phyloP scores from a whole-genome alignment of 1,140 invertebrate species.

The Amyelois transitella region DNA sequence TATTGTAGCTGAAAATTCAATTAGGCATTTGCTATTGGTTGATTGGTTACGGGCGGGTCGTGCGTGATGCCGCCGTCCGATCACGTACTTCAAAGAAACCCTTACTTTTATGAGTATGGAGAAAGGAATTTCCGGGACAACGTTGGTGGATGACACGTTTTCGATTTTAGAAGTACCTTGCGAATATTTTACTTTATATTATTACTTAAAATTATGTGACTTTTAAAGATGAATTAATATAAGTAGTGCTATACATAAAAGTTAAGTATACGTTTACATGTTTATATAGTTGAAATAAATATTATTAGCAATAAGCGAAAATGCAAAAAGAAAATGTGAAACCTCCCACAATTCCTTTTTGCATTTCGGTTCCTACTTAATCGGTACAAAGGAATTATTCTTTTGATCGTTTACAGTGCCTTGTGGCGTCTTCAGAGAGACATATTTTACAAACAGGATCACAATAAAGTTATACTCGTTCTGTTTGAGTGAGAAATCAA shows the following conservation, averaged over 20 bases:
- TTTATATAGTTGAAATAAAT: too few species aligned
- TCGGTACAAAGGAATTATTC: background rate
- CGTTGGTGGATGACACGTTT: too few species aligned
- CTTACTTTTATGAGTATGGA: constrained; percentile 41
- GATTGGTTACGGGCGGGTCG: constrained; percentile 29
- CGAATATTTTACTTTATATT: too few species aligned
- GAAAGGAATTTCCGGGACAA: too few species aligned
- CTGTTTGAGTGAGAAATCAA: constrained; percentile 66
- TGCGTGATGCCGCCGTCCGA: constrained; percentile 31
- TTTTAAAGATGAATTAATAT: too few species aligned
- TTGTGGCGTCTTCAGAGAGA: background rate
- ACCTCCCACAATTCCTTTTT: background rate
- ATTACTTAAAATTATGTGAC: too few species aligned
- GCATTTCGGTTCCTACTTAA: background rate
- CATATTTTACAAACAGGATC: background rate
- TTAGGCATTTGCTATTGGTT: constrained; percentile 54
- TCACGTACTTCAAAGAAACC: constrained; percentile 31
- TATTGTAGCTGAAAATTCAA: constrained; percentile 53
- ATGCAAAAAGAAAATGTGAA: too few species aligned
- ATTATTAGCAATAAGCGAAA: too few species aligned
- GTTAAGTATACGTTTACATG: too few species aligned
- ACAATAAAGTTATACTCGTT: constrained; percentile 20
- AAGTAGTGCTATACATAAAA: too few species aligned
- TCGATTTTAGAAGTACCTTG: too few species aligned
- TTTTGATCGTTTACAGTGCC: background rate